Conservation (phyloP, 2,888 invertebrate genomes). For the Odontomyia ornata region DNA sequence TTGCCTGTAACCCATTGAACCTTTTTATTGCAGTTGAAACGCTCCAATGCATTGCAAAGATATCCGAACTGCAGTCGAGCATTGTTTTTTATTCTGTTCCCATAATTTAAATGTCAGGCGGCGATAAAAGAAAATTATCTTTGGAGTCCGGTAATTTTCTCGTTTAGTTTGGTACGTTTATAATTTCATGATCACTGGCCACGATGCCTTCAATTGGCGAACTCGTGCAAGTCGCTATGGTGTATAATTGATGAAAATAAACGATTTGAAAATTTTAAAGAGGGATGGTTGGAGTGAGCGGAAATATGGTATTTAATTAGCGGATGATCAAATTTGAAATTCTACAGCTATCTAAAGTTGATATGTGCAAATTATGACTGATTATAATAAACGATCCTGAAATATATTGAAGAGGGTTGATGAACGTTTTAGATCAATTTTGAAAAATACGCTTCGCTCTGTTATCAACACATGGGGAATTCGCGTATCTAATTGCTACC, state of each 20-base stretch:
- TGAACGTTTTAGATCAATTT: neutral
- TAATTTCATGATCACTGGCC: slow-evolving; percentile 32
- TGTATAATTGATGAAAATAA: slow-evolving; percentile 42
- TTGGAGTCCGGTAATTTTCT: slow-evolving; percentile 41
- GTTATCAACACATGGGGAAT: too few species aligned
- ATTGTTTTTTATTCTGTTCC: slow-evolving; percentile 27
- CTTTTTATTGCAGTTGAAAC: neutral
- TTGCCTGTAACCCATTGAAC: neutral
- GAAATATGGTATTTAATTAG: slow-evolving; percentile 37
- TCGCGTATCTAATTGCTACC: too few species aligned
- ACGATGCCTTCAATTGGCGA: slow-evolving; percentile 27
- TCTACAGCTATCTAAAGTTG: neutral
- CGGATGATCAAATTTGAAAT: slow-evolving; percentile 24
- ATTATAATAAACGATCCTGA: neutral
- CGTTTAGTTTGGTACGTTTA: slow-evolving; percentile 26
- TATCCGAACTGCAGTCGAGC: neutral
- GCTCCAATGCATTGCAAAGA: neutral
- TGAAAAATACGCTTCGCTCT: too few species aligned
- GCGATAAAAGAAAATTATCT: slow-evolving; percentile 42
- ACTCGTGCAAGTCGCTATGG: slow-evolving; percentile 34
- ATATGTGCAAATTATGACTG: slow-evolving; percentile 19
- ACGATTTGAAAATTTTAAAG: slow-evolving; percentile 23
- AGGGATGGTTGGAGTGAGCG: slow-evolving; percentile 33
- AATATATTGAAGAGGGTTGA: neutral
- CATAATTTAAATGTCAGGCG: slow-evolving; percentile 43